Evolutionary conservation across 1,140 invertebrate genomes (phyloP).

Genomic region (Melipona quadrifasciata): DNA sequence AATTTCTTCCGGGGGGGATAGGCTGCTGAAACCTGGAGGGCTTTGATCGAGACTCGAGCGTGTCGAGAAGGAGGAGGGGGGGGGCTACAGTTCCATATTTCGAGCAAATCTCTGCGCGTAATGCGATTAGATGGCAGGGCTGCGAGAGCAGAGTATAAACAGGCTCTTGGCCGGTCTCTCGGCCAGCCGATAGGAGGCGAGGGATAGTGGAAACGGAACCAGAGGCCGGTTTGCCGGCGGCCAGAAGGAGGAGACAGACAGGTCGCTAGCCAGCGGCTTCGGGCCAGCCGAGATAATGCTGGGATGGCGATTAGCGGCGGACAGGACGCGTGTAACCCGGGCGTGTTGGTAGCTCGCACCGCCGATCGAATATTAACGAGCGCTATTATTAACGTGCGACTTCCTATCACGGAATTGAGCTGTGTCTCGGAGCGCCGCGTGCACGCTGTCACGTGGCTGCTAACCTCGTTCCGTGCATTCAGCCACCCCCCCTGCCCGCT

Average conservation of each 20-base stretch:
- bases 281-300: slow-evolving; percentile 46
- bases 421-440: neutral
- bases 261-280: neutral
- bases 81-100: no score
- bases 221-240: neutral
- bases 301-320: slow-evolving; percentile 56
- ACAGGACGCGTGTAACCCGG: slow-evolving; percentile 50
- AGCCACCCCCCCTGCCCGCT: neutral
- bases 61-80: no score
- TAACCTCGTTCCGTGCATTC: slow-evolving; percentile 33
- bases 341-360: neutral
- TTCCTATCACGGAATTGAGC: slow-evolving; percentile 45
- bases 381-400: slow-evolving; percentile 57
- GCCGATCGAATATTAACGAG: slow-evolving; percentile 68
- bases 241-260: neutral
- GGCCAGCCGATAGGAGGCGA: neutral
- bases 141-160: neutral
- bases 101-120: neutral
- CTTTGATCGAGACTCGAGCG: no score
- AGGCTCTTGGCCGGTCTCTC: neutral
- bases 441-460: neutral
- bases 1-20: no score
- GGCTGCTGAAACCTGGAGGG: no score
- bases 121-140: neutral
- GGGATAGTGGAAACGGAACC: neutral